Conservation (phyloP, 2,797 vertebrate species). For the Acanthornis magna region DNA sequence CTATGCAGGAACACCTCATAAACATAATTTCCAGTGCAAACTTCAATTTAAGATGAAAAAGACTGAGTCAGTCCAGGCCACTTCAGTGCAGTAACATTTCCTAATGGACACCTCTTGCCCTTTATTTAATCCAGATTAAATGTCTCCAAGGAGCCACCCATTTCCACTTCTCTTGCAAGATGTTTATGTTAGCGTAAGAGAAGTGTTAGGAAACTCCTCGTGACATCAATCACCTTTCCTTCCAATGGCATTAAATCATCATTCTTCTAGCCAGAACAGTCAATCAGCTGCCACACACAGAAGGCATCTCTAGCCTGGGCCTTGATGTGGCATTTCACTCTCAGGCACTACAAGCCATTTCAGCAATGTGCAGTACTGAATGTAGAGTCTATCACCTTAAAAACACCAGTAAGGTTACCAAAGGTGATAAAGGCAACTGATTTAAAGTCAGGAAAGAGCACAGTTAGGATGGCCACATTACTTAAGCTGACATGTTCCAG, state of each 20-base stretch:
- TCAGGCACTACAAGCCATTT: not conserved
- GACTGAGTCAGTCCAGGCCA: not conserved
- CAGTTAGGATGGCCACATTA: not conserved
- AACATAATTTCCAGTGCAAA: not conserved
- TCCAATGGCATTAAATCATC: not conserved
- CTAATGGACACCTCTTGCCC: not conserved
- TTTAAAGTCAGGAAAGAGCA: not conserved
- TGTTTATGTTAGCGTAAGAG: accelerated
- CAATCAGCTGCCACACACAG: not conserved
- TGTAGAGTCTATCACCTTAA: not conserved
- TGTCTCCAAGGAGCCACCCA: not conserved
- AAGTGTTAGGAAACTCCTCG: not conserved
- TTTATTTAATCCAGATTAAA: not conserved
- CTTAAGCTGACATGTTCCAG: not conserved
- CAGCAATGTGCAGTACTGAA: not conserved
- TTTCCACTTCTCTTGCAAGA: not conserved
- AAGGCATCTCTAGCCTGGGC: not conserved
- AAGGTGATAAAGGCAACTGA: not conserved
- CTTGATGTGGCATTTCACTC: not conserved
- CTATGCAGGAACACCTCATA: not conserved
- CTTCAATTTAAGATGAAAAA: not conserved
- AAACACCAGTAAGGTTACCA: not conserved
- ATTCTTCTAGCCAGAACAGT: not conserved
- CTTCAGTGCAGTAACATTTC: not conserved
- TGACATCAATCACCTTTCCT: not conserved